phyloP scores from a whole-genome alignment of 2,888 invertebrate species.

The Mimumesa dahlbomi region DNA sequence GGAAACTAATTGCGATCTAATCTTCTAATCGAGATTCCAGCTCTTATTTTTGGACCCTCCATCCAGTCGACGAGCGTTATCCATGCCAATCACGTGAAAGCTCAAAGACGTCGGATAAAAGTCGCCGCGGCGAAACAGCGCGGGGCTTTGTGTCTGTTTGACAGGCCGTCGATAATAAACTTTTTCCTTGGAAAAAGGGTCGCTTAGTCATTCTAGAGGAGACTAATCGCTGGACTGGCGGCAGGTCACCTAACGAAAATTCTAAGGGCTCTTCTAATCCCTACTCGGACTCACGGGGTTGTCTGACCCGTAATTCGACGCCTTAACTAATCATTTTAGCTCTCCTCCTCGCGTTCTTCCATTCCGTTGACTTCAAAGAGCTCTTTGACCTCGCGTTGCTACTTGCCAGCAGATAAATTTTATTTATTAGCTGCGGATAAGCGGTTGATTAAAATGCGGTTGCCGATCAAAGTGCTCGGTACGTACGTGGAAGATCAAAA shows the following conservation, averaged over 20 bases:
- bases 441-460: constrained; percentile 22
- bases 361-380: constrained; percentile 32
- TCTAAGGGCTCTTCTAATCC: constrained; percentile 62
- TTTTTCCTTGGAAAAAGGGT: constrained; percentile 38
- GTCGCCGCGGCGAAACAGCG: constrained; percentile 19
- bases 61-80: neutral
- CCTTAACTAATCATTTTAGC: constrained; percentile 48
- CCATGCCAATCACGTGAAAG: constrained; percentile 48
- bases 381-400: constrained; percentile 20
- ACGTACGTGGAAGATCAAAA: neutral
- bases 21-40: constrained; percentile 46
- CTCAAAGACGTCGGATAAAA: constrained; percentile 26
- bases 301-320: constrained; percentile 43
- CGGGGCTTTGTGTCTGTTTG: constrained; percentile 28
- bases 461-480: constrained; percentile 19
- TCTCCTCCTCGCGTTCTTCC: constrained; percentile 9
- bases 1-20: constrained; percentile 44
- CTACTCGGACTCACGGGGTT: constrained; percentile 8
- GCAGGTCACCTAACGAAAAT: constrained; percentile 34
- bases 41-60: constrained; percentile 17
- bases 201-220: constrained; percentile 53
- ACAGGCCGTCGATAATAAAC: constrained; percentile 55
- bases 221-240: constrained; percentile 13
- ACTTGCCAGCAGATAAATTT: constrained; percentile 15
- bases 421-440: constrained; percentile 10